Conservation (phyloP, 2,113 vertebrate species). For the Protobothrops mucrosquamatus region DNA sequence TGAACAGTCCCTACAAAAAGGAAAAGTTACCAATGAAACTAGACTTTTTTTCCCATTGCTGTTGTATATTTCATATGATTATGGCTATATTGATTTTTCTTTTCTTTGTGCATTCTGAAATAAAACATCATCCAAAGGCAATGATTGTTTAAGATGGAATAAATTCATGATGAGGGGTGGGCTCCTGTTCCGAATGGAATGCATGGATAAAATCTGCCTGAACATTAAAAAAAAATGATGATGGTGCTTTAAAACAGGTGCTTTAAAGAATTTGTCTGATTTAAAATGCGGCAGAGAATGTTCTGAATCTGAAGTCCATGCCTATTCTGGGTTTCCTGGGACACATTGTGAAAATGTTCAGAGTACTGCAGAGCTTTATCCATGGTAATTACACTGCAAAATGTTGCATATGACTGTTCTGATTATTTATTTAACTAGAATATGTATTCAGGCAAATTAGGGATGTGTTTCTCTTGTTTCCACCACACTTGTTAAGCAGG, state of each 20-base stretch:
- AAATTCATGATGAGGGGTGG: not conserved
- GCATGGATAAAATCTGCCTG: not conserved
- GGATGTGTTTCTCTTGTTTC: not conserved
- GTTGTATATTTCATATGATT: not conserved
- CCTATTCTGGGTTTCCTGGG: not conserved
- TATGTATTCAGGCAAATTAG: not conserved
- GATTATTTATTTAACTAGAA: not conserved
- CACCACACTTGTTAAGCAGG: not conserved
- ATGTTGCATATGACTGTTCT: not conserved
- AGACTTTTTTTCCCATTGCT: not conserved
- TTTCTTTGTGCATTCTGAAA: not conserved
- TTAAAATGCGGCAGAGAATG: not conserved
- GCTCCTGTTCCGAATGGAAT: not conserved
- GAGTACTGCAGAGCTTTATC: not conserved
- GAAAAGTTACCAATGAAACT: not conserved
- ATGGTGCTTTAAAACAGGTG: not conserved
- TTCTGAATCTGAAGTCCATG: not conserved
- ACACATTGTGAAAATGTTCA: not conserved
- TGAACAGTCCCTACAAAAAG: not conserved
- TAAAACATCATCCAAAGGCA: not conserved
- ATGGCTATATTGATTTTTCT: not conserved
- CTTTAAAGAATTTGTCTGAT: not conserved
- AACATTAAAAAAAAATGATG: not conserved
- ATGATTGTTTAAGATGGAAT: not conserved
- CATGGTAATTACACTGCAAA: not conserved